Conservation (phyloP, 2,113 vertebrate genomes). For the Brachypteracias leptosomus region DNA sequence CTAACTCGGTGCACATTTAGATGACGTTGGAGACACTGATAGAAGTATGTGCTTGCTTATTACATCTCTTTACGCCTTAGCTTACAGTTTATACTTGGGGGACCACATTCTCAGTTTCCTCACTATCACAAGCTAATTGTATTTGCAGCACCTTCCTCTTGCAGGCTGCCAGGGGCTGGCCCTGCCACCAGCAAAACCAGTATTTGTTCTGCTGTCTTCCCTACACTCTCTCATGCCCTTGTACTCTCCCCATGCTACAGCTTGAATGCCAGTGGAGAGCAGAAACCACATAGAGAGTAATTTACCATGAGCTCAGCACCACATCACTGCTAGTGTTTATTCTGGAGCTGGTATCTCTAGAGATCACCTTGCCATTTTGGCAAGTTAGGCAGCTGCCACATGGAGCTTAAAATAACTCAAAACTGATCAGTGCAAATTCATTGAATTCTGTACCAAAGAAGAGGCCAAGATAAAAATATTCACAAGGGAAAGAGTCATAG, state of each 20-base stretch:
- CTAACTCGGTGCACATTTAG: neutral
- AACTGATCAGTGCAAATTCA: neutral
- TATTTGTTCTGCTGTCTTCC: neutral
- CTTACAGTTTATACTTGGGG: neutral
- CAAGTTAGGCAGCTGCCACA: neutral
- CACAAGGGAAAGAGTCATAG: neutral
- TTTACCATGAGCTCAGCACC: neutral
- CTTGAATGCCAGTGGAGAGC: neutral
- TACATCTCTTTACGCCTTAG: neutral
- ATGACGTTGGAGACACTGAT: neutral
- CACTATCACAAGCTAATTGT: neutral
- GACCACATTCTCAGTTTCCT: neutral
- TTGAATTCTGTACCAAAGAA: neutral
- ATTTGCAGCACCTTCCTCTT: neutral
- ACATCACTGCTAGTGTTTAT: neutral
- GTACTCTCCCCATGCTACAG: too few species aligned
- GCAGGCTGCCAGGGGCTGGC: neutral
- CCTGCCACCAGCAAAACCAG: neutral
- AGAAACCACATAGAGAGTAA: neutral
- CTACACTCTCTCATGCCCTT: neutral
- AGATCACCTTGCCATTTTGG: rapidly evolving
- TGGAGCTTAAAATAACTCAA: neutral
- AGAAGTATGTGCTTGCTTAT: neutral
- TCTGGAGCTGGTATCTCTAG: neutral
- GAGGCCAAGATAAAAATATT: neutral